These are phyloP conservation scores for Andrena flavipes DNA, from an alignment of 2,888 invertebrate genomes.

Conservation along the genomic window DNA sequence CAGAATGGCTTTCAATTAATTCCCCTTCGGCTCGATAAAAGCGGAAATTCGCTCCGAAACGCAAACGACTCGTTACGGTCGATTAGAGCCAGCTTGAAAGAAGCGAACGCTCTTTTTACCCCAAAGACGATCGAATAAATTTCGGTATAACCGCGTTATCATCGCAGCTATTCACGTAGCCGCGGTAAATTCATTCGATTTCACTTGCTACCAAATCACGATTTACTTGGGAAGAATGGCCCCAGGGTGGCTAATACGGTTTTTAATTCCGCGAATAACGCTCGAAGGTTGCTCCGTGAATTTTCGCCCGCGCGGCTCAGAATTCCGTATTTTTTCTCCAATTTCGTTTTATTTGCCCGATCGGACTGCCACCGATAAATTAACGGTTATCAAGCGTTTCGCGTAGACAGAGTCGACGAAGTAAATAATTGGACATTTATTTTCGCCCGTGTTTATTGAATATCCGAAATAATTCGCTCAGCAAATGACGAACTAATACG, in stretches of 20 bases:
- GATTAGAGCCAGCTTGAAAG: not conserved
- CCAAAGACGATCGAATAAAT: slow-evolving; percentile 26
- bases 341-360: slow-evolving; percentile 24
- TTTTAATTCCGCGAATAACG: slow-evolving; percentile 31
- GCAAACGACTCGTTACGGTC: not conserved
- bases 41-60: not conserved
- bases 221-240: not conserved
- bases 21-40: not conserved
- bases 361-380: slow-evolving; percentile 9
- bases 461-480: slow-evolving; percentile 39
- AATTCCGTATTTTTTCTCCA: not conserved
- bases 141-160: slow-evolving; percentile 3
- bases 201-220: not conserved
- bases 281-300: not conserved
- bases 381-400: slow-evolving; percentile 27
- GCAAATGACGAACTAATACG: slow-evolving; percentile 29
- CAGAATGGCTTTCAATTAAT: not conserved
- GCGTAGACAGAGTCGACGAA: slow-evolving; percentile 8
- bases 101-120: not conserved
- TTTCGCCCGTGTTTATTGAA: slow-evolving; percentile 37
- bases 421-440: slow-evolving; percentile 49
- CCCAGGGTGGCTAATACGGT: not conserved
- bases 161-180: not conserved
- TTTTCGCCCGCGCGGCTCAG: not conserved
- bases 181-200: slow-evolving; percentile 25